Evolutionary conservation across 1,140 invertebrate species (phyloP).

Genomic region (Plutomurus gul): DNA sequence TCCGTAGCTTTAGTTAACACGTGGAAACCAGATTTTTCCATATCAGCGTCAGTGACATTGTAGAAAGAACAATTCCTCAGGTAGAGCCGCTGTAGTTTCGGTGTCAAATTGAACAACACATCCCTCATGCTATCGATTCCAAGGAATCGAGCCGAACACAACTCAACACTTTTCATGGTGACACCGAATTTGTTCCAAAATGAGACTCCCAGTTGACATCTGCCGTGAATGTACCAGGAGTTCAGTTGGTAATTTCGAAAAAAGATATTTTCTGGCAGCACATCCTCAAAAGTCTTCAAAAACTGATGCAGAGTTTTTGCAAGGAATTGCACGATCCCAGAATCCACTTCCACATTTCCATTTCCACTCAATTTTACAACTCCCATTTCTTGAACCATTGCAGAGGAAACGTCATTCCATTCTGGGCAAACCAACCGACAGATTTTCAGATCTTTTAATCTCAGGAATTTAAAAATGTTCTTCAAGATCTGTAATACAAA

Average conservation of each 20-base stretch:
- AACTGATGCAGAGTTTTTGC: not conserved
- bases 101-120: constrained; percentile 35
- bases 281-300: not conserved
- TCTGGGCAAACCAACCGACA: not conserved
- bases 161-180: constrained; percentile 27
- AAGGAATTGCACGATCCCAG: no score
- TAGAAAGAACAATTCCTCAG: constrained; percentile 38
- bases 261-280: not conserved
- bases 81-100: constrained; percentile 7
- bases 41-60: not conserved
- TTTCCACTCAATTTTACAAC: constrained; percentile 18
- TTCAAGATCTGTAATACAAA: constrained; percentile 7
- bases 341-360: not conserved
- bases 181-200: constrained; percentile 38
- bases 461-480: constrained; percentile 29
- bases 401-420: constrained; percentile 31
- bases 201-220: not conserved
- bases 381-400: constrained; percentile 28
- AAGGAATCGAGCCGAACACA: constrained; percentile 27
- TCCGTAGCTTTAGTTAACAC: not conserved
- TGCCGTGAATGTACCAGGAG: constrained; percentile 5
- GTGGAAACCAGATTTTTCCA: not conserved
- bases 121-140: constrained; percentile 25
- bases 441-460: constrained; percentile 33
- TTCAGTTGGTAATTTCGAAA: constrained; percentile 35